A percentile compares a stretch with the other conserved stretches of the same genome.
Evolutionary conservation across 2,113 vertebrate species (phyloP).

Genomic region (Elanus axillaris): DNA sequence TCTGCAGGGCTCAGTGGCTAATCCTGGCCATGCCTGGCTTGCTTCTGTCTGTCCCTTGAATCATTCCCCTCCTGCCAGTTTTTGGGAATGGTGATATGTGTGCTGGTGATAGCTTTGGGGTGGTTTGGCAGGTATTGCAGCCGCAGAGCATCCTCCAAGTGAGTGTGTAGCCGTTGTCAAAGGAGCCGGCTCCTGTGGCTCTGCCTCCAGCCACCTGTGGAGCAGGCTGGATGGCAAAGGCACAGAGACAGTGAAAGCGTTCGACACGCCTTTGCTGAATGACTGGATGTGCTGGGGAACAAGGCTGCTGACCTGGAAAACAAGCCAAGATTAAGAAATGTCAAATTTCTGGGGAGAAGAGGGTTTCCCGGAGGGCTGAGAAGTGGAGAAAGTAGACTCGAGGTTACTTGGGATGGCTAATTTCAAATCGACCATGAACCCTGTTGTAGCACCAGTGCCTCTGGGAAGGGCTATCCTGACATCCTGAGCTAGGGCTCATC

Average conservation of each 20-base stretch:
- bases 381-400: neutral
- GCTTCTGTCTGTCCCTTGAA: neutral
- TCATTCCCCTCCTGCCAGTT: neutral
- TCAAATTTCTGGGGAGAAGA: neutral
- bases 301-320: constrained; percentile 35
- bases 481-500: neutral
- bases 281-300: neutral
- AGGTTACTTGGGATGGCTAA: neutral
- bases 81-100: accelerated
- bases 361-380: neutral
- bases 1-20: neutral
- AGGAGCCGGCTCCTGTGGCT: neutral
- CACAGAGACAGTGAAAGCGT: neutral
- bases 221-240: neutral
- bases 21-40: neutral
- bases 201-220: neutral
- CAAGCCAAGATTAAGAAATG: constrained; percentile 22
- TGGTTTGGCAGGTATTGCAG: neutral
- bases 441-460: neutral
- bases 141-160: neutral
- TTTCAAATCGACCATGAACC: neutral
- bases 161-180: neutral
- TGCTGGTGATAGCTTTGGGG: neutral
- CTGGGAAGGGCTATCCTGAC: neutral
- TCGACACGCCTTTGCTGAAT: neutral